Conservation (phyloP, 2,113 vertebrate genomes). For the Solea solea region DNA sequence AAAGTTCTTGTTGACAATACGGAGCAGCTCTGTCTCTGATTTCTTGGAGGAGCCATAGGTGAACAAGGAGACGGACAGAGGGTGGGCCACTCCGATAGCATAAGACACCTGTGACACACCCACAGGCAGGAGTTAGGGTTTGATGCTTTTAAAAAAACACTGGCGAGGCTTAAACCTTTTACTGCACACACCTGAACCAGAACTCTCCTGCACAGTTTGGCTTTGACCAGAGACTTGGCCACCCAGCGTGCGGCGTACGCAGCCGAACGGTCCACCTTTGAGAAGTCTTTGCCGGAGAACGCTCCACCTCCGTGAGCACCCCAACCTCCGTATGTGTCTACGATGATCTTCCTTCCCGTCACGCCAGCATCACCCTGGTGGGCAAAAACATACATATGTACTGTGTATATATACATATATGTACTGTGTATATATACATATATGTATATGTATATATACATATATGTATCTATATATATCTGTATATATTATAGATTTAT, state of each 20-base stretch:
- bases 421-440: too few species aligned
- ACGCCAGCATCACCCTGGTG: slow-evolving; percentile 94
- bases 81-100: slow-evolving; percentile 92
- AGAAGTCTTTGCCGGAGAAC: slow-evolving; percentile 97
- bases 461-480: too few species aligned
- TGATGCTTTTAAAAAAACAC: not conserved
- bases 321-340: slow-evolving; percentile 97
- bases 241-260: slow-evolving; percentile 97
- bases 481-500: too few species aligned
- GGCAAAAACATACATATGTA: not conserved
- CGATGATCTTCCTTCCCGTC: slow-evolving; percentile 96
- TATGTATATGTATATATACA: too few species aligned
- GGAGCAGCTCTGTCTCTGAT: slow-evolving; percentile 89
- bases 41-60: slow-evolving; percentile 92
- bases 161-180: too few species aligned
- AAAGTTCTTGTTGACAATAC: slow-evolving; percentile 94
- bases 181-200: slow-evolving; percentile 88
- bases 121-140: not conserved
- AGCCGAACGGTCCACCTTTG: slow-evolving; percentile 95
- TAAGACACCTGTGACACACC: slow-evolving; percentile 87
- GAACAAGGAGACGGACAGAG: slow-evolving; percentile 94
- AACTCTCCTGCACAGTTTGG: slow-evolving; percentile 92
- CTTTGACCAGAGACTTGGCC: slow-evolving; percentile 95
- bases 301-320: slow-evolving; percentile 96
- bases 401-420: too few species aligned